Conservation (phyloP, 2,797 vertebrate genomes). For the Gymnoscopelus braueri region DNA sequence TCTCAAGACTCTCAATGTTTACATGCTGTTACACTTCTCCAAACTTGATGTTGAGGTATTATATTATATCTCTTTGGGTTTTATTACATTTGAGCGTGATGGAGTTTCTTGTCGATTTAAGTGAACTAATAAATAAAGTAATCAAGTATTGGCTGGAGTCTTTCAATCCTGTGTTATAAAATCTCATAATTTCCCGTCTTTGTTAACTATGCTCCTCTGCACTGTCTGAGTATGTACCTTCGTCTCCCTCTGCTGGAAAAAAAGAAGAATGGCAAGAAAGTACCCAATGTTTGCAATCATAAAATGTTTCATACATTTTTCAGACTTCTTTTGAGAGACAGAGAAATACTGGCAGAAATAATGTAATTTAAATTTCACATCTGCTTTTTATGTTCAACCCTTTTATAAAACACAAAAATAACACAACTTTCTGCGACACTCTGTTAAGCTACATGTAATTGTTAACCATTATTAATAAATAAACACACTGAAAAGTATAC, state of each 20-base stretch:
- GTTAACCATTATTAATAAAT: slow-evolving; percentile 1
- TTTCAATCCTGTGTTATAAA: slow-evolving; percentile 27
- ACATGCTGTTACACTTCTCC: slow-evolving; percentile 22
- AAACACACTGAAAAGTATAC: slow-evolving; percentile 41
- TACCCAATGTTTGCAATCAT: not conserved
- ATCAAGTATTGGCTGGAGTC: slow-evolving; percentile 4
- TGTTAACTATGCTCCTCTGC: not conserved
- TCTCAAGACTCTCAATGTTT: slow-evolving; percentile 39
- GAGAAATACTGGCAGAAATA: not conserved
- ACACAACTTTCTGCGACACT: not conserved
- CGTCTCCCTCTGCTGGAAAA: slow-evolving; percentile 56
- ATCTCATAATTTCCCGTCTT: not conserved
- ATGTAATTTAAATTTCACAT: not conserved
- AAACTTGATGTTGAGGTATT: slow-evolving; percentile 35
- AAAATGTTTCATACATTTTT: no score
- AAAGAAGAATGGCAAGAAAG: not conserved
- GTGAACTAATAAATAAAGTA: slow-evolving; percentile 57
- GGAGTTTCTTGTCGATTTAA: slow-evolving; percentile 52
- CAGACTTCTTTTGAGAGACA: not conserved
- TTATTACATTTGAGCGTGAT: slow-evolving; percentile 55
- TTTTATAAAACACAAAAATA: slow-evolving; percentile 13
- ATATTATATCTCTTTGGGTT: slow-evolving; percentile 31
- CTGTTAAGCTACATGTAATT: slow-evolving; percentile 8
- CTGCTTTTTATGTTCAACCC: no score
- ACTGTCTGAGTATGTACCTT: no score